Percentiles rank a stretch among this genome's conserved stretches.
Evolutionary conservation across 2,888 invertebrate species (phyloP).

Genomic region (Lymantria dispar): DNA sequence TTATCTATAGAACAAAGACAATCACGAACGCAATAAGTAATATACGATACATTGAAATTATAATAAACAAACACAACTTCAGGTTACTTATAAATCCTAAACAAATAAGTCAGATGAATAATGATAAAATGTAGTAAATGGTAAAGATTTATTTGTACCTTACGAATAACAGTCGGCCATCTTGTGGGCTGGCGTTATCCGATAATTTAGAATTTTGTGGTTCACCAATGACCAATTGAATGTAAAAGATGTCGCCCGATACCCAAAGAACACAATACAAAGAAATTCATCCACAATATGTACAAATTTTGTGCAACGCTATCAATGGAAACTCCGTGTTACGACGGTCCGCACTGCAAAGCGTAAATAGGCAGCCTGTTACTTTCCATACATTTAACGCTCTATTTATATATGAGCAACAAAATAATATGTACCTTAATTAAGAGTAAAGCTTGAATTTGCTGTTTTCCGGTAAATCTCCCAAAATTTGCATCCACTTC

Average conservation of each 20-base stretch:
- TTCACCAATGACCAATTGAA: slow-evolving; percentile 53
- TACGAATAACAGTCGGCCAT: slow-evolving; percentile 82
- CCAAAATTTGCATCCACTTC: slow-evolving; percentile 50
- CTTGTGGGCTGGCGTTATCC: slow-evolving; percentile 81
- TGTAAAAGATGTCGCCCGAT: slow-evolving; percentile 43
- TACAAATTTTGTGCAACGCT: slow-evolving; percentile 44
- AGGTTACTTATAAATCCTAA: slow-evolving; percentile 24
- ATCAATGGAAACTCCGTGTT: slow-evolving; percentile 48
- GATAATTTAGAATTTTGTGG: slow-evolving; percentile 64
- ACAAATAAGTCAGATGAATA: slow-evolving; percentile 35
- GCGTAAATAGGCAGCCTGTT: slow-evolving; percentile 63
- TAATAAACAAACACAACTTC: slow-evolving; percentile 31
- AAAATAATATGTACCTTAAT: slow-evolving; percentile 47
- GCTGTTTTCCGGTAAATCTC: slow-evolving; percentile 33
- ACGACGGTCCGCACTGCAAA: slow-evolving; percentile 65
- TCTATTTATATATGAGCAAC: slow-evolving; percentile 12
- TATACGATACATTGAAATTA: slow-evolving; percentile 11
- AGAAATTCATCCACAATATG: slow-evolving; percentile 43
- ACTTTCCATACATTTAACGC: slow-evolving; percentile 46
- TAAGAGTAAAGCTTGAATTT: slow-evolving; percentile 32
- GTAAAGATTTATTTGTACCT: slow-evolving; percentile 71
- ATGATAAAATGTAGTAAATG: slow-evolving; percentile 36
- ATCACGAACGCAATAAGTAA: slow-evolving; percentile 25
- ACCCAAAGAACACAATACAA: slow-evolving; percentile 41
- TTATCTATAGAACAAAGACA: slow-evolving; percentile 63